phyloP scores from a whole-genome alignment of 2,888 invertebrate genomes.

The Scelioninae gen. 2 region DNA sequence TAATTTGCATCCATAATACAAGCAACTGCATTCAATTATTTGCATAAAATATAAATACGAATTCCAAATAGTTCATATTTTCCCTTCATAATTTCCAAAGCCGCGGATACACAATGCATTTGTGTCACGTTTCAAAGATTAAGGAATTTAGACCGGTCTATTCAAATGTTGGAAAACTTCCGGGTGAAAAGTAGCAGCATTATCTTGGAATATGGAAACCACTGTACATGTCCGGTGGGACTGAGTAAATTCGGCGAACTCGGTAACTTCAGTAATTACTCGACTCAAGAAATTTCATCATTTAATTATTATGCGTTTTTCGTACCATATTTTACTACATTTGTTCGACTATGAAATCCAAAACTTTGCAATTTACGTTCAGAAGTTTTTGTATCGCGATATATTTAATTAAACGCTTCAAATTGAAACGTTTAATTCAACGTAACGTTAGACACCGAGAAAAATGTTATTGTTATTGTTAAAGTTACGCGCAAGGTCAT shows the following conservation, averaged over 20 bases:
- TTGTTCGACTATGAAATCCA: slow-evolving; percentile 14
- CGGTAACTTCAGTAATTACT: slow-evolving; percentile 41
- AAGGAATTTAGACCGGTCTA: slow-evolving; percentile 5
- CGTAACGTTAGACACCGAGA: not conserved
- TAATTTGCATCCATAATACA: not conserved
- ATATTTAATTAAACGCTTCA: slow-evolving; percentile 10
- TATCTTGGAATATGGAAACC: slow-evolving; percentile 31
- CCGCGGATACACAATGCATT: not conserved
- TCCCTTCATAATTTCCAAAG: too few relatives aligned
- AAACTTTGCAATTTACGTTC: slow-evolving; percentile 18
- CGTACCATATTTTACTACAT: slow-evolving; percentile 8
- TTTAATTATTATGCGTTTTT: slow-evolving; percentile 30
- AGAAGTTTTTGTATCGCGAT: slow-evolving; percentile 11
- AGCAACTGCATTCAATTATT: too few relatives aligned
- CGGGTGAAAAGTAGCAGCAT: slow-evolving; percentile 25
- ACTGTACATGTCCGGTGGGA: slow-evolving; percentile 24
- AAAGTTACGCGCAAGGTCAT: too few relatives aligned
- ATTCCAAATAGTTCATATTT: too few relatives aligned
- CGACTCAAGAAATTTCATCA: slow-evolving; percentile 25
- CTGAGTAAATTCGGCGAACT: slow-evolving; percentile 24
- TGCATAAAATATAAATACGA: too few relatives aligned
- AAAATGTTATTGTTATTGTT: too few relatives aligned
- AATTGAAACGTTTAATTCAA: slow-evolving; percentile 8
- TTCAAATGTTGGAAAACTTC: slow-evolving; percentile 25
- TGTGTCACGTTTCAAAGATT: not conserved